Evolutionary conservation across 1,140 invertebrate species (phyloP).

Genomic region (Copidosoma floridanum): DNA sequence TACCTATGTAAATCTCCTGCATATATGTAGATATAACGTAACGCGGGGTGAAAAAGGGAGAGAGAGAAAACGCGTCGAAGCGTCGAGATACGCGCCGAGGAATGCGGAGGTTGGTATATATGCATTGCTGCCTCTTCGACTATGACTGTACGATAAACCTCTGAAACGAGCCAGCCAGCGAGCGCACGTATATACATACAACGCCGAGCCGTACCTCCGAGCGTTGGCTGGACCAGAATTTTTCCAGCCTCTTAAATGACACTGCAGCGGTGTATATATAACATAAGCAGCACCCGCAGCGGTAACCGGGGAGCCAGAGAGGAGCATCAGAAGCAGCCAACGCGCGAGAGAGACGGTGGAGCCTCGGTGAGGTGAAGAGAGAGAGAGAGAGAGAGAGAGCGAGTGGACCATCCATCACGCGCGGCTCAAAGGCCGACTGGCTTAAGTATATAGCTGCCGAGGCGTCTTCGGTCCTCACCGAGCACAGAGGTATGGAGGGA

Average conservation of each 20-base stretch:
- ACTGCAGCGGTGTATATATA: slow-evolving; percentile 1
- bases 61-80: slow-evolving; percentile 13
- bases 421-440: slow-evolving; percentile 50
- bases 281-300: too few species aligned
- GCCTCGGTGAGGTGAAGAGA: background rate
- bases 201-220: too few species aligned
- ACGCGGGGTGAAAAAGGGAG: too few species aligned
- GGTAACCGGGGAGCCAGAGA: background rate
- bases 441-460: slow-evolving; percentile 42
- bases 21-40: too few species aligned
- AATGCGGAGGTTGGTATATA: slow-evolving; percentile 16
- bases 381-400: slow-evolving; percentile 19
- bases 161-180: too few species aligned
- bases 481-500: too few species aligned
- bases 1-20: too few species aligned
- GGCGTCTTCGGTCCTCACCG: slow-evolving; percentile 27
- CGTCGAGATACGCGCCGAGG: slow-evolving; percentile 6
- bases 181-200: too few species aligned
- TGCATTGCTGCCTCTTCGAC: too few species aligned
- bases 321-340: too few species aligned
- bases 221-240: slow-evolving; percentile 15
- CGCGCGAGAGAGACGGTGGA: background rate
- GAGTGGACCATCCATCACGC: slow-evolving; percentile 55
- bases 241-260: slow-evolving; percentile 24
- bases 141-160: too few species aligned